phyloP scores from a whole-genome alignment of 2,888 invertebrate species.

The Callinectes sapidus region DNA sequence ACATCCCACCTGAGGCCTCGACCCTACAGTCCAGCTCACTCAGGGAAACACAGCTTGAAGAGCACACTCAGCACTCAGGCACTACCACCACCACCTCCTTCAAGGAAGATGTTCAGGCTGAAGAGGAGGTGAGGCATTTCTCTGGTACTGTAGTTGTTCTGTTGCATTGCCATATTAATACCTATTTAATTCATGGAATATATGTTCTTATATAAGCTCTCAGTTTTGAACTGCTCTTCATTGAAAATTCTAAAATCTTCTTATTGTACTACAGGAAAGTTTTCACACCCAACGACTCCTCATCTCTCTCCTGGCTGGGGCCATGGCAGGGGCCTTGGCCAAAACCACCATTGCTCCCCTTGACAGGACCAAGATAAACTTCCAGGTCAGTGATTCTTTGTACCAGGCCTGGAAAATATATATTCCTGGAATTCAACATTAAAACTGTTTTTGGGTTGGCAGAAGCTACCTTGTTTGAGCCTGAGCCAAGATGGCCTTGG shows the following conservation, averaged over 20 bases:
- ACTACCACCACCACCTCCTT: neutral
- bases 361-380: constrained; percentile 98
- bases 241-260: neutral
- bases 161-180: neutral
- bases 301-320: constrained; percentile 92
- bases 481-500: too few relatives aligned
- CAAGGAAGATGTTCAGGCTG: constrained; percentile 39
- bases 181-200: neutral
- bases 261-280: constrained; percentile 32
- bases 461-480: too few relatives aligned
- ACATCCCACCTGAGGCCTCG: neutral
- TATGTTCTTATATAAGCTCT: neutral
- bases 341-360: constrained; percentile 98
- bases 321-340: constrained; percentile 93
- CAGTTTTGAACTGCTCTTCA: neutral
- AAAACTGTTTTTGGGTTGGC: too few relatives aligned
- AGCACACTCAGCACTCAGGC: neutral
- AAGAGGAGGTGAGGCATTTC: constrained; percentile 14
- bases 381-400: constrained; percentile 85
- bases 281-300: constrained; percentile 76
- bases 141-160: neutral
- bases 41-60: constrained; percentile 26
- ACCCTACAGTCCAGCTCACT: neutral
- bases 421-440: neutral
- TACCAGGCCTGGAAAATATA: neutral